Conservation (phyloP, 2,113 vertebrate genomes). For the Chionodraco myersi region DNA sequence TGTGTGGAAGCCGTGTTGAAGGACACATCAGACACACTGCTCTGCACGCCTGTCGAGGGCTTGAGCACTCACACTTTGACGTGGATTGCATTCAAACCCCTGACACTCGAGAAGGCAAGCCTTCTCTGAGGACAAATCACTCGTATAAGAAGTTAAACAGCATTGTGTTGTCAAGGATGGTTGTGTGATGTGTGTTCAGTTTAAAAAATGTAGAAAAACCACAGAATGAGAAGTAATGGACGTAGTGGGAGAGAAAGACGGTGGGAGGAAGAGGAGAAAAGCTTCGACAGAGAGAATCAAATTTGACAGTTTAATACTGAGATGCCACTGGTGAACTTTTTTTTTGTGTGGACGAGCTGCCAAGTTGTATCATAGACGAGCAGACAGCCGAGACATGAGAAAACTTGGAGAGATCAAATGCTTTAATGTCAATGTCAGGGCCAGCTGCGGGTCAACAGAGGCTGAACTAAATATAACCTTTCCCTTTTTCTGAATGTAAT, state of each 20-base stretch:
- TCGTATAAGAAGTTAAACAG: conserved; percentile 45
- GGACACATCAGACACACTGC: conserved; percentile 52
- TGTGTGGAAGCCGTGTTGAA: conserved; percentile 9
- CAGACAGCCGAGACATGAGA: conserved; percentile 18
- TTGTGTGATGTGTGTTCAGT: conserved; percentile 7
- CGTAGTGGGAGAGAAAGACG: neutral
- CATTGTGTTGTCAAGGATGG: conserved; percentile 39
- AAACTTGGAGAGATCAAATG: conserved; percentile 31
- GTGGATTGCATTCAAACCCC: conserved; percentile 24
- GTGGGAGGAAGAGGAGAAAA: neutral
- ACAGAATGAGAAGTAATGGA: neutral
- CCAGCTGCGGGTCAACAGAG: neutral
- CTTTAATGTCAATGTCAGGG: conserved; percentile 10
- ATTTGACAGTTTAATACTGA: conserved; percentile 40
- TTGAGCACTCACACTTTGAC: neutral
- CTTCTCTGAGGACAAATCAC: conserved; percentile 34
- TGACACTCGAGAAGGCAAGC: conserved; percentile 37
- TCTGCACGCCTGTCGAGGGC: conserved; percentile 42
- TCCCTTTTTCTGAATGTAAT: conserved; percentile 7
- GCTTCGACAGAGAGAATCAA: conserved; percentile 7
- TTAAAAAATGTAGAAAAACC: conserved; percentile 1
- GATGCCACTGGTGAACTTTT: conserved; percentile 31
- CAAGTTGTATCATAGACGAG: conserved; percentile 29
- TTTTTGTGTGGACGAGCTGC: conserved; percentile 15
- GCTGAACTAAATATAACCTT: conserved; percentile 4